A percentile compares a stretch with the other conserved stretches of the same genome.
Evolutionary conservation across 2,113 vertebrate species (phyloP).

Genomic region (Tyrannus savana): DNA sequence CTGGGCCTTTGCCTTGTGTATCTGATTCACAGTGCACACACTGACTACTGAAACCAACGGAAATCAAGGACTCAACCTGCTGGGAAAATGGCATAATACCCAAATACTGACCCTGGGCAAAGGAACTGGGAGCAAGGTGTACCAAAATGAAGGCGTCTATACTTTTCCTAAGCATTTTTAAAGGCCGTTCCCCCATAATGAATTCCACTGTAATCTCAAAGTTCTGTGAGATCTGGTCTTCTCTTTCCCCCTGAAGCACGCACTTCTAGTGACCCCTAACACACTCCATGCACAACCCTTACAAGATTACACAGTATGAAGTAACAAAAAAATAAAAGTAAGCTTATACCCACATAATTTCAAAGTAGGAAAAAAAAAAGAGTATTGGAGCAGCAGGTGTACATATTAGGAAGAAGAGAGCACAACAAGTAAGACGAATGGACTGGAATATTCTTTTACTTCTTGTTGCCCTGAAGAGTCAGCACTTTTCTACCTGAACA

Average conservation of each 20-base stretch:
- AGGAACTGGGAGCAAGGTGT: background rate
- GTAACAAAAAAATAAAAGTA: background rate
- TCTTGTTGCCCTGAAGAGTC: background rate
- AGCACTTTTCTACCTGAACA: background rate
- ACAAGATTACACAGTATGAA: background rate
- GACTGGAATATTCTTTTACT: background rate
- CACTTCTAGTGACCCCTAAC: background rate
- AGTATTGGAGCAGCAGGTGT: fast-evolving
- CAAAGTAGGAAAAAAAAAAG: background rate
- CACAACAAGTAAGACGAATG: background rate
- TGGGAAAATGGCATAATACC: background rate
- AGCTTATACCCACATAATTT: background rate
- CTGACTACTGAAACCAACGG: background rate
- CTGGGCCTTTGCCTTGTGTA: background rate
- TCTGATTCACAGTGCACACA: background rate
- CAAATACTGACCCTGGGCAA: background rate
- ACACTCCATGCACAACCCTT: background rate
- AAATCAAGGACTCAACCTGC: slow-evolving; percentile 3
- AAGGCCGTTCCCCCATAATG: background rate
- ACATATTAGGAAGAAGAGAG: background rate
- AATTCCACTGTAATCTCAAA: background rate
- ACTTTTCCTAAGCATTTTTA: background rate
- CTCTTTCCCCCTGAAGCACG: background rate
- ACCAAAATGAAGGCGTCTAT: background rate
- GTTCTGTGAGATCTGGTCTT: background rate